A percentile compares a stretch with the other conserved stretches of the same genome.
These are phyloP conservation scores for Pristiophorus japonicus DNA, from an alignment of 2,113 vertebrate genomes.

Conservation along the genomic window DNA sequence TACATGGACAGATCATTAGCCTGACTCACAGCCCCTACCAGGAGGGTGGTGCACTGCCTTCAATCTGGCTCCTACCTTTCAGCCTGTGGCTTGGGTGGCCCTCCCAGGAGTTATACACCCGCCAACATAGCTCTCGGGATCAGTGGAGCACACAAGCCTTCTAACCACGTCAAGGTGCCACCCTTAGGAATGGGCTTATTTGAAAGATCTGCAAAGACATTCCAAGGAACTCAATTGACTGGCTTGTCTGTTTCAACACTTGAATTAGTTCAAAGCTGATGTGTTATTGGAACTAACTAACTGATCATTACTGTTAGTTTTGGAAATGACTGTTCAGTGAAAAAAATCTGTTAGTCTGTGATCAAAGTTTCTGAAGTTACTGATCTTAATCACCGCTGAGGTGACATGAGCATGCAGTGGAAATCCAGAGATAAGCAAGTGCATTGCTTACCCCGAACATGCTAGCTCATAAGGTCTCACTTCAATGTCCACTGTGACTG, in stretches of 20 bases:
- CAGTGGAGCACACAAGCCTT: not conserved
- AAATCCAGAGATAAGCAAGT: not conserved
- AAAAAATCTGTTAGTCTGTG: not conserved
- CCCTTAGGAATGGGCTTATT: not conserved
- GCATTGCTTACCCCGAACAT: not conserved
- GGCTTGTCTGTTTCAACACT: not conserved
- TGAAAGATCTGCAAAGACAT: not conserved
- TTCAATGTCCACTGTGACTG: too few species aligned
- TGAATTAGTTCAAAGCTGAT: not conserved
- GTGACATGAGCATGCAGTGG: not conserved
- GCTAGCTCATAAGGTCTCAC: not conserved
- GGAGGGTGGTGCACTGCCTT: not conserved
- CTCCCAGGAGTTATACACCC: not conserved
- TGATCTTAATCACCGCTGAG: too few species aligned
- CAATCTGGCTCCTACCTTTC: not conserved
- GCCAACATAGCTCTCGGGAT: not conserved
- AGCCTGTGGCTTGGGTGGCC: not conserved
- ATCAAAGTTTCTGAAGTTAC: not conserved
- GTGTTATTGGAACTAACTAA: not conserved
- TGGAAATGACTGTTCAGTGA: not conserved
- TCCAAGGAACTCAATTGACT: not conserved
- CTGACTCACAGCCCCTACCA: too few species aligned
- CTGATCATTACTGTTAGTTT: not conserved
- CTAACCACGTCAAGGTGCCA: not conserved
- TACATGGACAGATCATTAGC: not conserved